phyloP scores from a whole-genome alignment of 2,113 vertebrate genomes.

The Fregetta grallaria region DNA sequence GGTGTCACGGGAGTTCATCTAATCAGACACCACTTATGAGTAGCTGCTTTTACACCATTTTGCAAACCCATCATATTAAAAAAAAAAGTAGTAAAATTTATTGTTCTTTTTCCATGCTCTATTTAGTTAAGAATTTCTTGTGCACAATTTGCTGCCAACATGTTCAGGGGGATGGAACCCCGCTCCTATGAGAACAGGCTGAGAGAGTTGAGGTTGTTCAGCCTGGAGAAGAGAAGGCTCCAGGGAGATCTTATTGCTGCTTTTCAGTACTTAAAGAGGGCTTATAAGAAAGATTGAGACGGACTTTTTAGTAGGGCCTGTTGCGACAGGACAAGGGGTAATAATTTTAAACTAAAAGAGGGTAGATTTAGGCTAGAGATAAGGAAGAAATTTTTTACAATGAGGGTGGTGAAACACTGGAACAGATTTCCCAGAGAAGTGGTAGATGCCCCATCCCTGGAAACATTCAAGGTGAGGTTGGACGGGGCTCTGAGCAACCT shows the following conservation, averaged over 20 bases:
- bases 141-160: neutral
- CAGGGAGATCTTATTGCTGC: rapidly evolving
- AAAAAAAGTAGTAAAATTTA: neutral
- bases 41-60: neutral
- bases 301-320: neutral
- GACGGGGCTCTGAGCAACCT: neutral
- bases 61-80: neutral
- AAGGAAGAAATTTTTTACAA: neutral
- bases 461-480: neutral
- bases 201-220: neutral
- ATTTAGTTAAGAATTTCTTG: neutral
- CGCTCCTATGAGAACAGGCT: neutral
- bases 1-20: neutral
- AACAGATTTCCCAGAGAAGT: neutral
- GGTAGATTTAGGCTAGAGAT: neutral
- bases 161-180: neutral
- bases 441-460: neutral
- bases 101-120: neutral
- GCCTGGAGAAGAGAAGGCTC: neutral
- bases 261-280: neutral
- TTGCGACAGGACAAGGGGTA: neutral
- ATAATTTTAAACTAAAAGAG: neutral
- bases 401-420: neutral
- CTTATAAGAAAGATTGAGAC: neutral
- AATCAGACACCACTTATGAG: neutral